These are phyloP conservation scores for Agrypnia vestita DNA, from an alignment of 1,140 invertebrate species.

Conservation along the genomic window DNA sequence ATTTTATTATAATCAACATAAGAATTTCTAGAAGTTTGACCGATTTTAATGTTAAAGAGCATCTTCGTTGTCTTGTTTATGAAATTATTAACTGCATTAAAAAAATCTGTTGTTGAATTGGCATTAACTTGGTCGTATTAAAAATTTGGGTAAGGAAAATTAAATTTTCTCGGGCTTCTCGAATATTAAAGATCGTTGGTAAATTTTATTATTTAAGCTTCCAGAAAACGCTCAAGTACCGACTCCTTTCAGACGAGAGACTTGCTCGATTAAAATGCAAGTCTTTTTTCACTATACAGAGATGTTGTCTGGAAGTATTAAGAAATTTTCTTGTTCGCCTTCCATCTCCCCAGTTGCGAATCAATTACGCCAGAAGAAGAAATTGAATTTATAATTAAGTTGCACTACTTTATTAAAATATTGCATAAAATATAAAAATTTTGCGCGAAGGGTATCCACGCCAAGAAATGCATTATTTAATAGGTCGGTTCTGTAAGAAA, in stretches of 20 bases:
- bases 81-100: neutral
- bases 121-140: too few species aligned
- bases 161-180: conserved; percentile 14
- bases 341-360: neutral
- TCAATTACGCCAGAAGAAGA: conserved; percentile 24
- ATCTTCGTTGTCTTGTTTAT: too few species aligned
- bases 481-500: too few species aligned
- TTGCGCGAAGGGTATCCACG: too few species aligned
- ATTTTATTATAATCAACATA: too few species aligned
- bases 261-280: conserved; percentile 30
- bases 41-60: too few species aligned
- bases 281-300: conserved; percentile 21
- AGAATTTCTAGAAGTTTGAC: too few species aligned
- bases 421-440: too few species aligned
- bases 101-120: too few species aligned
- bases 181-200: neutral
- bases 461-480: too few species aligned
- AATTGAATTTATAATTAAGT: conserved; percentile 23
- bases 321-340: conserved; percentile 7
- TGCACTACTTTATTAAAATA: too few species aligned
- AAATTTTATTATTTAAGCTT: conserved; percentile 36
- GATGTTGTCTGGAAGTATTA: conserved; percentile 32
- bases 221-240: conserved; percentile 12
- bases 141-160: neutral
- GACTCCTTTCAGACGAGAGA: conserved; percentile 11